Evolutionary conservation across 2,797 vertebrate species (phyloP).

Genomic region (Aeoliscus strigatus): DNA sequence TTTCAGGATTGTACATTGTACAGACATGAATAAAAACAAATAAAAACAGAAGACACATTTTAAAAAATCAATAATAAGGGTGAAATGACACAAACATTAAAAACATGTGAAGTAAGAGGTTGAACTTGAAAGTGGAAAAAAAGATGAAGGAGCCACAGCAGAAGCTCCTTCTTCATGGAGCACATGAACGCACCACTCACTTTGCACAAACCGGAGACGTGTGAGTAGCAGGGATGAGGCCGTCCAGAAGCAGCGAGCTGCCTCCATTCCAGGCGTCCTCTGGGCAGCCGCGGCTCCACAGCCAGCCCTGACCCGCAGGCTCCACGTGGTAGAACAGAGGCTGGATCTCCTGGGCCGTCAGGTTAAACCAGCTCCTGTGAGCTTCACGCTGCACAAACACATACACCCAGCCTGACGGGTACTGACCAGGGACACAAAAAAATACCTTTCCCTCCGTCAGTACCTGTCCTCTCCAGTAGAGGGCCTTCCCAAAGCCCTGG

Average conservation of each 20-base stretch:
- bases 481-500: constrained; percentile 83
- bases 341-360: constrained; percentile 84
- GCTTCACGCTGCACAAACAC: constrained; percentile 71
- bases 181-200: constrained; percentile 61
- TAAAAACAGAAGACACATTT: too few relatives aligned
- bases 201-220: constrained; percentile 61
- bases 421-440: neutral
- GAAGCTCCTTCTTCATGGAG: neutral
- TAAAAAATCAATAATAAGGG: too few relatives aligned
- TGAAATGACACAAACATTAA: too few relatives aligned
- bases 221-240: constrained; percentile 66
- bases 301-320: constrained; percentile 55
- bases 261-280: constrained; percentile 86
- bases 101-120: too few relatives aligned
- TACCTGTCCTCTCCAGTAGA: constrained; percentile 85
- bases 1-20: too few relatives aligned
- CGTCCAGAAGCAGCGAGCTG: constrained; percentile 82
- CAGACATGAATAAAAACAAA: too few relatives aligned
- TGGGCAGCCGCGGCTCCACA: constrained; percentile 77
- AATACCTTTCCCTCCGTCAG: neutral
- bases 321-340: constrained; percentile 69
- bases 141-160: neutral
- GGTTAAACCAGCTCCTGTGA: constrained; percentile 81
- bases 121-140: neutral
- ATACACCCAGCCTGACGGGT: constrained; percentile 1